Evolutionary conservation across 2,113 vertebrate genomes (phyloP).

Genomic region (Rhabdornis inornatus): DNA sequence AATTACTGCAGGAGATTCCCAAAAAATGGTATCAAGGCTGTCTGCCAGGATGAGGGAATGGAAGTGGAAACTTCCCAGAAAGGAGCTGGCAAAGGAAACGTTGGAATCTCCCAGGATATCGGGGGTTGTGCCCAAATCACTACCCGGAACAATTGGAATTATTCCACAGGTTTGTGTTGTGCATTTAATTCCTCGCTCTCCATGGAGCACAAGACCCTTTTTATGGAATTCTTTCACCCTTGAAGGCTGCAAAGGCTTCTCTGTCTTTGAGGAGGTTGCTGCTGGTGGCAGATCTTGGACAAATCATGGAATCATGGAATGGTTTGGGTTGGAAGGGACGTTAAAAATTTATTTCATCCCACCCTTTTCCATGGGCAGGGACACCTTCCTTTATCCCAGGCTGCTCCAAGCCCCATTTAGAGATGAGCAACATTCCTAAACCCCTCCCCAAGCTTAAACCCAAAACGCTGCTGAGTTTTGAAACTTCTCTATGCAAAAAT

Average conservation of each 20-base stretch:
- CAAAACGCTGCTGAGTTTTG: background rate
- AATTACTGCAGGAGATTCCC: background rate
- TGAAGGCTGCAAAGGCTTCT: background rate
- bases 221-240: background rate
- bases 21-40: rapidly evolving
- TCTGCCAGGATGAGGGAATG: background rate
- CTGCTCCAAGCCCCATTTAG: too few relatives aligned
- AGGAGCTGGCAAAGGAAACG: background rate
- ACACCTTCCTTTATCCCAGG: too few relatives aligned
- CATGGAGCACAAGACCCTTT: rapidly evolving
- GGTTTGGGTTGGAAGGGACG: too few relatives aligned
- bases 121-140: background rate
- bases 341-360: too few relatives aligned
- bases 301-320: too few relatives aligned
- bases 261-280: background rate
- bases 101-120: rapidly evolving
- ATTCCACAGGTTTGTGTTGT: background rate
- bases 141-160: background rate
- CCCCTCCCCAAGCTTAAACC: background rate
- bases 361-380: too few relatives aligned
- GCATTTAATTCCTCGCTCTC: background rate
- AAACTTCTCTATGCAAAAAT: background rate
- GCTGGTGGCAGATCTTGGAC: background rate
- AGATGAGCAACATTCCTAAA: background rate
- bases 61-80: background rate